phyloP scores from a whole-genome alignment of 1,140 invertebrate genomes.

The Lordiphosa collinella region DNA sequence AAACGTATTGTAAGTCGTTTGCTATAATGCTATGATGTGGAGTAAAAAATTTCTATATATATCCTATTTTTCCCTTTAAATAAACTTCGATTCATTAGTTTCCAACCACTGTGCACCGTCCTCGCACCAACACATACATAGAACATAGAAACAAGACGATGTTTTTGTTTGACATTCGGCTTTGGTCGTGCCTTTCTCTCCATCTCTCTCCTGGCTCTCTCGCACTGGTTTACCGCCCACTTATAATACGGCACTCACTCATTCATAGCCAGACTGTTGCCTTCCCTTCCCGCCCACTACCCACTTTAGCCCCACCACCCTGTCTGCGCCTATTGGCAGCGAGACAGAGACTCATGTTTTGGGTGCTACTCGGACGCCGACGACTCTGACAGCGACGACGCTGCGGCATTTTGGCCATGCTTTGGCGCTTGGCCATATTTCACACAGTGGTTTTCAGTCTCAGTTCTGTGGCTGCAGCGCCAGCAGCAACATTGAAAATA shows the following conservation, averaged over 20 bases:
- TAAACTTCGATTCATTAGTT: no score
- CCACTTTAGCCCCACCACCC: background rate
- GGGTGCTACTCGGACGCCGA: slow-evolving; percentile 8
- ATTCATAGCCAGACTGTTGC: slow-evolving; percentile 64
- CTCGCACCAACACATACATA: slow-evolving; percentile 2
- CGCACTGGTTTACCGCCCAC: slow-evolving; percentile 45
- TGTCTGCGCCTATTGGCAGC: slow-evolving; percentile 57
- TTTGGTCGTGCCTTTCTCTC: slow-evolving; percentile 15
- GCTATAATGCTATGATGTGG: no score
- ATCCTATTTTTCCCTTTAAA: no score
- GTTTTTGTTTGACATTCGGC: slow-evolving; percentile 31
- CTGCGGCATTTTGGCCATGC: slow-evolving; percentile 68
- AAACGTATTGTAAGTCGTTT: no score
- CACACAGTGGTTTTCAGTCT: slow-evolving; percentile 48
- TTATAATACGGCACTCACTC: slow-evolving; percentile 65
- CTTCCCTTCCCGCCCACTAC: background rate
- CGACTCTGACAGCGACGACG: slow-evolving; percentile 37
- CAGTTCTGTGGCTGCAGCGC: slow-evolving; percentile 57
- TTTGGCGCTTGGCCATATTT: slow-evolving; percentile 60
- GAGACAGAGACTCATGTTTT: slow-evolving; percentile 10
- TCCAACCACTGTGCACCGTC: background rate
- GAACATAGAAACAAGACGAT: slow-evolving; percentile 31
- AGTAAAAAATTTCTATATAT: no score
- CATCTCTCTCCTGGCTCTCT: slow-evolving; percentile 6
- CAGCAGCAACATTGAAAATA: slow-evolving; percentile 30